Evolutionary conservation across 2,888 invertebrate species (phyloP), one percentile per base, ranked within the genome.

Genomic region (Caenorhabditis sp.): DNA sequence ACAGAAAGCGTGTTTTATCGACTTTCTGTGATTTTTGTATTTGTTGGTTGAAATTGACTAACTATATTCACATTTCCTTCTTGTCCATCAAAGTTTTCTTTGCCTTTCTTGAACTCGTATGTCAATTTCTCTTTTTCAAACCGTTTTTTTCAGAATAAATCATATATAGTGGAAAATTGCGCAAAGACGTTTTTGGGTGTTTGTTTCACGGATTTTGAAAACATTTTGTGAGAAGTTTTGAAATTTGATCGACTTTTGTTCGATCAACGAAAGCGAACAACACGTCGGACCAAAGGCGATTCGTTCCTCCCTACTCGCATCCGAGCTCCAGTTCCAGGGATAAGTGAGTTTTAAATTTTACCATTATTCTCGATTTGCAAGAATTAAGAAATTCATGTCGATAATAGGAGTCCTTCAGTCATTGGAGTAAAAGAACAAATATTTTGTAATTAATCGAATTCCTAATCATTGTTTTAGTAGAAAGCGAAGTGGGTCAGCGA

Each of bases 281-380:
- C 71, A 72, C 72, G 72, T 61, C 72, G 72, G 72, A 72, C 67
- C 72, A 72, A 65, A 61, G 72, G 26, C 62, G 72, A 62, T 72
- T 72, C 49, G 72, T 59, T 24, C 60, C 67, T 26, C 72, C 72
- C 43, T 72, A 54, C 72, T 68, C 72, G 62, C 65, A 65, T 37
- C 62, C 53, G 27, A 49, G 67, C 50, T 66, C 69, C 26, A 64
- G 61, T 58, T 60, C 67, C 14, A 31, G 72, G 26, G 72, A 72
- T 26, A 72, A 72, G 72, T 72, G n/a, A 50, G 71, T 64, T 14
- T 43, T 65, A n/a, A n/a, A n/a, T n/a, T n/a, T n/a, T n/a, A n/a
- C n/a, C n/a, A n/a, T n/a, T n/a, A n/a, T n/a, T n/a, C n/a, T n/a
- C n/a, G n/a, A n/a, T n/a, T n/a, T n/a, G n/a, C n/a, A n/a, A n/a